Evolutionary conservation across 1,140 invertebrate genomes (phyloP).

Genomic region (Proales similis): DNA sequence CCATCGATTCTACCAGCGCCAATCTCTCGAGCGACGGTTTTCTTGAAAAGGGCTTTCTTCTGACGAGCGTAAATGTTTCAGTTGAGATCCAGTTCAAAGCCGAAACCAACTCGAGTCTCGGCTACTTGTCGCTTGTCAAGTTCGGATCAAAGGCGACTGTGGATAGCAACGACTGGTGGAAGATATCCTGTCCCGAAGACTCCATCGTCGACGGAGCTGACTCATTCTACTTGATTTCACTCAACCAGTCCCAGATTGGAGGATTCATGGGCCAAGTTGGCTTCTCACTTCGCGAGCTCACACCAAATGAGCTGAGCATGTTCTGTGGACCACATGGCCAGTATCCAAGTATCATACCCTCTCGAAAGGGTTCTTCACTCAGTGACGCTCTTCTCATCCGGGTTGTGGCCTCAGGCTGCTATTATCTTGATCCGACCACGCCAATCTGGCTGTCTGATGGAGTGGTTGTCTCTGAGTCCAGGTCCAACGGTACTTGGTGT

Average conservation of each 20-base stretch:
- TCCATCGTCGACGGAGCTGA: background rate
- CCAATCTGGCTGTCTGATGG: constrained; percentile 42
- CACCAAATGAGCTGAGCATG: too few species aligned
- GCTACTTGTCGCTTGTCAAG: too few species aligned
- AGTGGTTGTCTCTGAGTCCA: constrained; percentile 44
- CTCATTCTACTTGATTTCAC: constrained; percentile 5
- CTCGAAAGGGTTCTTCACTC: too few species aligned
- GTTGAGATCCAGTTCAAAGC: constrained; percentile 11
- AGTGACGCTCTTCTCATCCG: too few species aligned
- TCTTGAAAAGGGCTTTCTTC: too few species aligned
- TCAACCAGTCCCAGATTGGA: background rate
- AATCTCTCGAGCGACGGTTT: too few species aligned
- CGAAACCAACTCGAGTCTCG: constrained; percentile 4
- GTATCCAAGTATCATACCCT: too few species aligned
- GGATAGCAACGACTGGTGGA: background rate
- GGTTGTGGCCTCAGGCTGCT: constrained; percentile 39
- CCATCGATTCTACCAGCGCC: too few species aligned
- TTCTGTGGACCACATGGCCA: too few species aligned
- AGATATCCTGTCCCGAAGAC: background rate
- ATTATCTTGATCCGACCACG: constrained; percentile 39
- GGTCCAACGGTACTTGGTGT: constrained; percentile 41
- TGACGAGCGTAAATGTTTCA: constrained; percentile 8
- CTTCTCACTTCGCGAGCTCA: too few species aligned
- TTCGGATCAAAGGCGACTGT: too few species aligned
- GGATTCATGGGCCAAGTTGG: too few species aligned